Base-by-base conservation (phyloP, 1,140 invertebrate genomes). In the Tetragonula clypearis region DNA sequence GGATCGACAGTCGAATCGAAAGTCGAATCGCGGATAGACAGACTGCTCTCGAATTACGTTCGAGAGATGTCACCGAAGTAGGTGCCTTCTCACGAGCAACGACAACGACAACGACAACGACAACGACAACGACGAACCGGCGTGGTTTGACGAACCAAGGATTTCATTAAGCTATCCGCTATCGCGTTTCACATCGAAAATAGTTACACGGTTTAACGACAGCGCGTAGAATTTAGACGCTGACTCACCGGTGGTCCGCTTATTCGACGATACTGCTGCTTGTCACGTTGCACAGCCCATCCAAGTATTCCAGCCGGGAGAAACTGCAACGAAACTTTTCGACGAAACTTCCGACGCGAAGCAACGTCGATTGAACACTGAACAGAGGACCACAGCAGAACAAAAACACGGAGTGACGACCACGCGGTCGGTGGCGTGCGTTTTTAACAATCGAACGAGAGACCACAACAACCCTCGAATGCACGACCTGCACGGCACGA, bases 221-320 rank as follows among this genome's bases (percentile, higher is more conserved):
- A 30, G 53, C 56, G 14, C 49, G 35, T 62, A 26, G 79, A 77
- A 71, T n/a, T 26, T 19, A 72, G 56, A 71, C 41, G 76, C 76
- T 84, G 82, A 79, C 82, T 84, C 82, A 84, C 82, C 76, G 76
- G 41, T 72, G 49, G 17, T 30, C 30, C n/a, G n/a, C 26, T 79
- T 56, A 23, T 75, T 19, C 80, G 23, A 19, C 19, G 74, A 58
- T 14, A 23, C n/a, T 69, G 23, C 35, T 14, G 66, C 23, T 41
- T 79, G 41, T 62, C 56, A 35, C 75, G 75, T 35, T 71, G 41
- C 17, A 76, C 72, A 21, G n/a, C 14, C 58, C 41, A 60, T n/a
- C 2, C 19, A 23, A 30, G 19, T 74, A 49, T n/a, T 74, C 35
- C 23, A 62, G 41, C 6, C 6, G 41, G 41, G 41, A 23, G 41